These are phyloP conservation scores for Autographa pulchrina DNA, from an alignment of 2,888 invertebrate species.

Conservation along the genomic window DNA sequence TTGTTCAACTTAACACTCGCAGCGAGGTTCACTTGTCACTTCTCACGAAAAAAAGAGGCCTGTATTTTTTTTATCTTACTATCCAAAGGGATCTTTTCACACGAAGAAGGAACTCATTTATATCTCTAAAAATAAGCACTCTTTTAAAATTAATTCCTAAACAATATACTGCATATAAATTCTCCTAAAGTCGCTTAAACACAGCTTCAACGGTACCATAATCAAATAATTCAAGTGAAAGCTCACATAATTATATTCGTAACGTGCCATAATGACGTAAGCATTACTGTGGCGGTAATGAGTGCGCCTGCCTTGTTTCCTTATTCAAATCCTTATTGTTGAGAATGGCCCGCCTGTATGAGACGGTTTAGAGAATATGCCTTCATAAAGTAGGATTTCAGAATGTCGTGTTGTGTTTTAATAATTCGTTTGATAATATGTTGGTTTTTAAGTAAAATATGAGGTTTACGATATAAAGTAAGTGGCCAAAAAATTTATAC, in stretches of 20 bases:
- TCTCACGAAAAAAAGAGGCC: too few relatives aligned
- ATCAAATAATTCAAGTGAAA: conserved; percentile 33
- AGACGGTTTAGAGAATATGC: neutral
- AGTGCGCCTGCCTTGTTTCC: conserved; percentile 22
- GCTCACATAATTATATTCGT: conserved; percentile 26
- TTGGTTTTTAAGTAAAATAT: too few relatives aligned
- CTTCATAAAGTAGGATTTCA: neutral
- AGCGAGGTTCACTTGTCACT: too few relatives aligned
- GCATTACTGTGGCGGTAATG: conserved; percentile 16
- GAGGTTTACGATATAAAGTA: too few relatives aligned
- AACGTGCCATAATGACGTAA: conserved; percentile 34
- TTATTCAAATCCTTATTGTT: conserved; percentile 16
- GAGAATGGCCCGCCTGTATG: conserved; percentile 1
- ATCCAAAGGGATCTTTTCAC: too few relatives aligned
- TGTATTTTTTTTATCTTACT: too few relatives aligned
- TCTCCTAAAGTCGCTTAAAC: neutral
- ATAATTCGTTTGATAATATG: too few relatives aligned
- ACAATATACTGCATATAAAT: neutral
- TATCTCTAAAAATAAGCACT: too few relatives aligned
- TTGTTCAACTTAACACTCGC: too few relatives aligned
- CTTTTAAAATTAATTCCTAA: too few relatives aligned
- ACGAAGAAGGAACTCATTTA: too few relatives aligned
- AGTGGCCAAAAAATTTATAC: too few relatives aligned
- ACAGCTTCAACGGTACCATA: conserved; percentile 19
- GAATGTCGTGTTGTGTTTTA: neutral